Evolutionary conservation across 1,140 invertebrate genomes (phyloP), one percentile per base, ranked within the genome.

Genomic region (Drosophila tropicalis): DNA sequence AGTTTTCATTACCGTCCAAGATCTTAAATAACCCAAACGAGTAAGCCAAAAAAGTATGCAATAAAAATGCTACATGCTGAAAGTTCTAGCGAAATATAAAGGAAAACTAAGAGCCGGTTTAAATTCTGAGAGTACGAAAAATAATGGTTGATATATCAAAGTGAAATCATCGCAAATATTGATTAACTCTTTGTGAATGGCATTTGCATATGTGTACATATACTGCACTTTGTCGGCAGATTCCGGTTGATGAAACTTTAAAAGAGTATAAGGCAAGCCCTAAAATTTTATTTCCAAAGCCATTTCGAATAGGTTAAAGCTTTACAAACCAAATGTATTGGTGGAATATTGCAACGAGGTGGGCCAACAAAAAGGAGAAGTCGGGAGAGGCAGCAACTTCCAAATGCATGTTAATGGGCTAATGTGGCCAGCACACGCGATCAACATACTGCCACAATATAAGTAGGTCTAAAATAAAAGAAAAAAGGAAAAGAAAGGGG

Each of bases 331-430:
- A 51, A 51, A 51, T 51, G 44, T 51, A 51, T 22, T 51, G 44
- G 44, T 10, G 3, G 34, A 29, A 29, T 51, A 51, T 22, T 51
- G 44, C 10, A 51, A 29, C 29, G 29, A 29, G 29, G 29, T 29
- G 29, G 29, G 29, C 29, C 29, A 29, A 29, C 29, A 29, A 29
- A 29, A 29, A 29, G 29, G 5, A 51, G 17, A 10, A 22, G 10
- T 10, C 12, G n/a, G 44, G 17, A 13, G 9, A 51, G 9, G 10
- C 17, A 10, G 15, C 7, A 51, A 17, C 44, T 19, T 22, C 44
- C 44, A 22, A 51, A 22, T 51, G 44, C 44, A 51, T 51, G 44
- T 51, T 51, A 51, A 51, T 51, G 44, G 44, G 44, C 44, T 51
- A 51, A 51, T 51, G 44, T 51, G 44, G 44, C 44, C 44, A 51